Evolutionary conservation across 2,888 invertebrate genomes (phyloP), one percentile per base, ranked within the genome.

Genomic region (Cantharis flavilabris): DNA sequence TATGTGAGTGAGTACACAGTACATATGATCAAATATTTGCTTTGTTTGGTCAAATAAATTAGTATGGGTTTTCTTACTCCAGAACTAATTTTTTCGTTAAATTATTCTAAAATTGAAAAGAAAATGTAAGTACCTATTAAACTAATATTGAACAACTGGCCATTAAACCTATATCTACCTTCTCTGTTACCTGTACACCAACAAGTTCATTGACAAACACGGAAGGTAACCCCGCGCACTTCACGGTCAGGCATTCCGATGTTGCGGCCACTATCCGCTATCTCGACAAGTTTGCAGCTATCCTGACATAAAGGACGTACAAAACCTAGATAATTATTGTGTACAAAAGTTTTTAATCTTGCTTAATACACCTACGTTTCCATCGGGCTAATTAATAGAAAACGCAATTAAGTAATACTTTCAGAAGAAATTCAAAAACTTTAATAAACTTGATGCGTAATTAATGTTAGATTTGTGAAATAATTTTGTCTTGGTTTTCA

Each of bases 201-300:
- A 79, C 82, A 82, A 82, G 83, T 83, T 83, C 83, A 82, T 83
- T 83, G 83, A 83, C 82, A 83, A 83, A 83, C 82, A 81, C 81
- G 74, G 79, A 77, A 77, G 79, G 49, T 49, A 49, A 49, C 49
- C 49, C 78, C 83, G 82, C 83, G 79, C 81, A 78, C 82, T 81
- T 81, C 82, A 79, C 82, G 79, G 81, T 81, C 83, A 80, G 81
- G 79, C 83, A 82, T 83, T 83, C 83, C 83, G 79, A 81, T 78
- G 81, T 77, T 79, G 80, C 79, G 78, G 76, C 80, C 79, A 77
- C 79, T 80, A 80, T 80, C 78, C 79, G 80, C 80, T 81, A 81
- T 81, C 81, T 81, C 79, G 71, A 30, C 72, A 69, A 75, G 67
- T 67, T 72, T 77, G 69, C 75, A 77, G 75, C 75, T 75, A 72